phyloP scores from a whole-genome alignment of 2,797 vertebrate genomes.

The Balearica regulorum region DNA sequence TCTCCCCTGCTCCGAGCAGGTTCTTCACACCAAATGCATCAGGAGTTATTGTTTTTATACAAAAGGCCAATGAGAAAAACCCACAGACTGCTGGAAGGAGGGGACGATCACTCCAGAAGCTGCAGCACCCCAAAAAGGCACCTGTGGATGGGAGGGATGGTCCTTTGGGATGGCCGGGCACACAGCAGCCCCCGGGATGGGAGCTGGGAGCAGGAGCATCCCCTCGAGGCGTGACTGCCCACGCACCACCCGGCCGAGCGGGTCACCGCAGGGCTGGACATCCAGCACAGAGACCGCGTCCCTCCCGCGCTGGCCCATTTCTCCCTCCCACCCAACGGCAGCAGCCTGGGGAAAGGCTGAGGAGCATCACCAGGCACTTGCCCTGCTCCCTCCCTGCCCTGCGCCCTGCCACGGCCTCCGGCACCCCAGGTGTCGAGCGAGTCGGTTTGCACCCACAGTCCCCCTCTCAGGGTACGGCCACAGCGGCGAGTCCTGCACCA shows the following conservation, averaged over 20 bases:
- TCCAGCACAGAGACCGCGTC: accelerated
- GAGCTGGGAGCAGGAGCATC: background rate
- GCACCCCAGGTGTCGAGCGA: accelerated
- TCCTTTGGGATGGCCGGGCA: background rate
- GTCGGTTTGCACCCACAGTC: accelerated
- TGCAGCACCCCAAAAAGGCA: background rate
- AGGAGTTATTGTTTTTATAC: background rate
- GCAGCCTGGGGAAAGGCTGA: background rate
- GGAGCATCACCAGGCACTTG: background rate
- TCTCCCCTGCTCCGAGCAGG: background rate
- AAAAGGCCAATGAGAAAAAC: background rate
- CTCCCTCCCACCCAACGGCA: background rate
- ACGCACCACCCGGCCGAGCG: accelerated
- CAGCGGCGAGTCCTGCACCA: background rate
- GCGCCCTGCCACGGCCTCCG: background rate
- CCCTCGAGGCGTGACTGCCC: background rate
- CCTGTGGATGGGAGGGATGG: background rate
- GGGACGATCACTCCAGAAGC: background rate
- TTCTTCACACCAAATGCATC: background rate
- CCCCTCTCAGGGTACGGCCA: accelerated
- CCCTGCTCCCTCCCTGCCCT: background rate
- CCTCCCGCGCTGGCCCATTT: background rate
- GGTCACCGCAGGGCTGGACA: background rate
- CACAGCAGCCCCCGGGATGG: accelerated
- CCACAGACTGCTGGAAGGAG: background rate